Percentiles rank a stretch among this genome's conserved stretches.
Conservation (phyloP, 2,113 vertebrate species). For the Puffinus mauretanicus region DNA sequence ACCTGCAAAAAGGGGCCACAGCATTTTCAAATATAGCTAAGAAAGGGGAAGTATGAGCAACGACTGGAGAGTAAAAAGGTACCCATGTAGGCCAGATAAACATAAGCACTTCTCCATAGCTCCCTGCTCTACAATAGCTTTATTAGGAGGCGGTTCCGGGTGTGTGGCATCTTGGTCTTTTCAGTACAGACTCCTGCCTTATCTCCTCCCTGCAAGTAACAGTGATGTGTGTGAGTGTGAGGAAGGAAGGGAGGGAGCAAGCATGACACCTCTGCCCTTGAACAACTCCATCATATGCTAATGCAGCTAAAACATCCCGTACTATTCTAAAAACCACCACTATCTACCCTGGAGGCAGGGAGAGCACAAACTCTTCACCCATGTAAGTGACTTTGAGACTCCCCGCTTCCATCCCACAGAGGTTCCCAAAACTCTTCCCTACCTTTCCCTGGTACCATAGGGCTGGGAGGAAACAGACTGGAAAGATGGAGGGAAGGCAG, state of each 20-base stretch:
- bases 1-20: neutral
- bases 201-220: neutral
- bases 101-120: neutral
- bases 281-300: neutral
- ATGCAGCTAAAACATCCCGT: neutral
- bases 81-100: neutral
- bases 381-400: neutral
- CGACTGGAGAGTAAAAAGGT: neutral
- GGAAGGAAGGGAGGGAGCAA: neutral
- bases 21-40: neutral
- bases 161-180: neutral
- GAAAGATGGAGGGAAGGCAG: neutral
- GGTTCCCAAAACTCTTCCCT: neutral
- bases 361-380: neutral
- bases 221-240: neutral
- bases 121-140: neutral
- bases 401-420: neutral
- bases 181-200: neutral
- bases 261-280: neutral
- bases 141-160: neutral
- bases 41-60: neutral
- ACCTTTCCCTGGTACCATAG: neutral
- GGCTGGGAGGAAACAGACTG: neutral
- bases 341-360: neutral
- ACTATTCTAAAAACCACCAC: neutral